Conservation (phyloP, 1,140 invertebrate species). For the Dreissena polymorpha region DNA sequence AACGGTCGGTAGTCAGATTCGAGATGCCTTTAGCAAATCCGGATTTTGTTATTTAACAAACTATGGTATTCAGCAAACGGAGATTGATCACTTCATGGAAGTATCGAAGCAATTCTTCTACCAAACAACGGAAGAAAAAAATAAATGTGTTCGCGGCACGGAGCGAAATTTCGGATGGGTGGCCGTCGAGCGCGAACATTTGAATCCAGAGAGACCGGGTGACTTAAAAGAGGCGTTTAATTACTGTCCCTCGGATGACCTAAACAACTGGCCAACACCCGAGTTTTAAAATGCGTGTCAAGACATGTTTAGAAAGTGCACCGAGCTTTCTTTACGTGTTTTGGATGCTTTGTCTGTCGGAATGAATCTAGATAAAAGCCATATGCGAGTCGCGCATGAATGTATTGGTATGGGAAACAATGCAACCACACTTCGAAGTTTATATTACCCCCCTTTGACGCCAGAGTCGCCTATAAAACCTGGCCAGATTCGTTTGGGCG, state of each 20-base stretch:
- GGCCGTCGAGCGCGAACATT: conserved; percentile 32
- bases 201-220: conserved; percentile 26
- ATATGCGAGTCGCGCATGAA: conserved; percentile 34
- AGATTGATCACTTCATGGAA: conserved; percentile 38
- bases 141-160: conserved; percentile 22
- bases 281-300: conserved; percentile 32
- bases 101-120: conserved; percentile 48
- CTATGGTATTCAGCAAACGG: conserved; percentile 37
- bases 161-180: conserved; percentile 54
- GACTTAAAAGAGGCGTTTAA: conserved; percentile 49
- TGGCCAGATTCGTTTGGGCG: conserved; percentile 84
- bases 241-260: conserved; percentile 20
- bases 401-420: conserved; percentile 3
- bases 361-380: conserved; percentile 33
- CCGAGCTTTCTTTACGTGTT: conserved; percentile 20
- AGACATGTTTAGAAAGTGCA: conserved; percentile 30
- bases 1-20: no score
- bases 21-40: conserved; percentile 31
- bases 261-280: neutral
- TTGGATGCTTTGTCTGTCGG: conserved; percentile 57
- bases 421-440: conserved; percentile 21
- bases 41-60: conserved; percentile 61
- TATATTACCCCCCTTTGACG: conserved; percentile 32
- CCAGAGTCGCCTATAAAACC: conserved; percentile 59
- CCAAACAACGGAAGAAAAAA: conserved; percentile 46